Evolutionary conservation across 1,140 invertebrate genomes (phyloP), one percentile per base, ranked within the genome.

Genomic region (Drosophila subpulchrella): DNA sequence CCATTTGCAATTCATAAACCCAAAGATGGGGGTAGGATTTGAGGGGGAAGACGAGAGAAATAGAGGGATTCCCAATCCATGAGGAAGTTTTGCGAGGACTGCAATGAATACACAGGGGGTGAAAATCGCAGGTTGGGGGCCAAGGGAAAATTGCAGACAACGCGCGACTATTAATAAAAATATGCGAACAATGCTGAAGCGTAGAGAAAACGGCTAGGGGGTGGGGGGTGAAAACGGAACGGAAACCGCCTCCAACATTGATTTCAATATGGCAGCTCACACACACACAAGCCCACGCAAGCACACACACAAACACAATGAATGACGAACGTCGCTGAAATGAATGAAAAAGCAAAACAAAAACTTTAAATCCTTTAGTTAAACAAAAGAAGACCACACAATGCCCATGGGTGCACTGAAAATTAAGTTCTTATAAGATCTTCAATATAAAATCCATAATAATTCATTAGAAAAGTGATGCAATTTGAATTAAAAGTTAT

Each of bases 331-430:
- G 63, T 58, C 71, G 41, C 48, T 79, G 70, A 81, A 82, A 74
- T 82, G 73, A 81, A 77, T 78, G 74, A 78, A 83, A 78, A 71
- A 78, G 54, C 75, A 78, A 82, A 82, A 82, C 79, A 82, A 83
- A 83, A 82, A 82, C 80, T 82, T 82, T 82, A 83, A 82, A 82
- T 82, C 80, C 80, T 83, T 82, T 82, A 83, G 79, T 77, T 81
- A 82, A 82, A 82, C 79, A 82, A 83, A 83, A 78, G 75, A 47
- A 75, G 67, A 83, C 66, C 67, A 57, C 66, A 71, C 67, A 71
- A 71, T 71, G 67, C 67, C 65, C 51, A 71, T 57, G 41, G 27
- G 15, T 13, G 36, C 66, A 71, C 41, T 39, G 27, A 12, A 56
- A 57, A 32, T 0, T 13, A 70, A 70, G 11, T 24, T 39, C 3